These are phyloP conservation scores for Epizoanthus illoricatus DNA, from an alignment of 92 coral and sea anemone species.

Conservation along the genomic window DNA sequence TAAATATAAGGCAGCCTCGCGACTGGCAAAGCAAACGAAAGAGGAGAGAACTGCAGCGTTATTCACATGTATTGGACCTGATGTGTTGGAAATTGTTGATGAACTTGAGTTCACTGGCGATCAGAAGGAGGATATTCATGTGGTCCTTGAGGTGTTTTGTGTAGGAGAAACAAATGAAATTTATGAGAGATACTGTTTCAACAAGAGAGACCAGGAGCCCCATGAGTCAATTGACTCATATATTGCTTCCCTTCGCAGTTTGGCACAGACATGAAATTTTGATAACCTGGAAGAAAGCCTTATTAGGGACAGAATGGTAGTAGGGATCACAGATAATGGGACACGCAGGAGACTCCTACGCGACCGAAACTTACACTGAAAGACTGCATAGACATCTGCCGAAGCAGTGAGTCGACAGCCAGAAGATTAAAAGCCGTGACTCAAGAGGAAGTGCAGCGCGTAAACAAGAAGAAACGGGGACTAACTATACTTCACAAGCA, in stretches of 20 bases:
- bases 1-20: constrained; percentile 43
- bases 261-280: constrained; percentile 41
- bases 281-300: constrained; percentile 13
- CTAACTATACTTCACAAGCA: not conserved
- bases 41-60: constrained; percentile 49
- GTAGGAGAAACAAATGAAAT: constrained; percentile 46
- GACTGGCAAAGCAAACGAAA: constrained; percentile 23
- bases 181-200: constrained; percentile 32
- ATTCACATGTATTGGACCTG: constrained; percentile 55
- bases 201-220: constrained; percentile 17
- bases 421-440: not conserved
- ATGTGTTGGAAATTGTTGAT: constrained; percentile 49
- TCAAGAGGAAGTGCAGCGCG: not conserved
- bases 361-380: constrained; percentile 29
- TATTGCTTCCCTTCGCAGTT: constrained; percentile 23
- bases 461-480: not conserved
- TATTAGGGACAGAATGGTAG: constrained; percentile 17
- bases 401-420: not conserved
- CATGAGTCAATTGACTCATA: constrained; percentile 37
- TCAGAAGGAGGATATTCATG: constrained; percentile 43
- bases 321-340: constrained; percentile 18
- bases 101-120: constrained; percentile 43
- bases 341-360: constrained; percentile 16
- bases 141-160: constrained; percentile 46
- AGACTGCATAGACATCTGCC: constrained; percentile 41